Conservation (phyloP, 2,113 vertebrate genomes). For the Martes martes region DNA sequence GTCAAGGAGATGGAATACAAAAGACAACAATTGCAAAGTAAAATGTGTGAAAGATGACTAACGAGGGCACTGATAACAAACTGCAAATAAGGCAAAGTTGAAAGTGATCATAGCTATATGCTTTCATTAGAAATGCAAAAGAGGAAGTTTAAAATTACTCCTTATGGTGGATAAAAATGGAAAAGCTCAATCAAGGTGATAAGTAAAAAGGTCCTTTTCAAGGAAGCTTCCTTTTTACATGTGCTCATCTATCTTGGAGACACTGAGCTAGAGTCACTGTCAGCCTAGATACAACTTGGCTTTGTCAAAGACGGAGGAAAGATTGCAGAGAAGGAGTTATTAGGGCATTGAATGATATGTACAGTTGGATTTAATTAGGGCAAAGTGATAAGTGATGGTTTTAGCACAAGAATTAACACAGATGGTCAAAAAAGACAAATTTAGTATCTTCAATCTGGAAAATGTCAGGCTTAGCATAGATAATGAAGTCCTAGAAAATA, state of each 20-base stretch:
- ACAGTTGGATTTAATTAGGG: constrained; percentile 74
- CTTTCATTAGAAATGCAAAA: constrained; percentile 4
- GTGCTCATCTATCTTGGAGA: constrained; percentile 17
- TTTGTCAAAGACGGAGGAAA: constrained; percentile 54
- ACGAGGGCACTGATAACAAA: not conserved
- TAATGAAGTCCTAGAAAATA: constrained; percentile 74
- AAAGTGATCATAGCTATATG: not conserved
- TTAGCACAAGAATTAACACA: constrained; percentile 76
- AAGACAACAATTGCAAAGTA: not conserved
- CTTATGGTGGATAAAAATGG: constrained; percentile 8
- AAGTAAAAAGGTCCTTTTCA: not conserved
- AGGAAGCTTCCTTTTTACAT: not conserved
- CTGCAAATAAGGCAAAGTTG: not conserved
- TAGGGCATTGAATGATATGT: constrained; percentile 60
- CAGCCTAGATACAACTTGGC: constrained; percentile 10
- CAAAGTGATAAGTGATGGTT: constrained; percentile 74
- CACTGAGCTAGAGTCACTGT: constrained; percentile 5
- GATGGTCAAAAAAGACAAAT: constrained; percentile 74
- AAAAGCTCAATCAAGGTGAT: not conserved
- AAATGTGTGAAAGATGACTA: not conserved
- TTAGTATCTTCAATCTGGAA: constrained; percentile 75
- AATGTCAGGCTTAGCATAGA: constrained; percentile 73
- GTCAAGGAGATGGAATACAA: not conserved
- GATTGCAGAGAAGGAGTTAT: constrained; percentile 45
- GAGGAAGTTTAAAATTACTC: not conserved